Conservation (phyloP, 2,888 invertebrate genomes). For the Chaitophorus viminalis region DNA sequence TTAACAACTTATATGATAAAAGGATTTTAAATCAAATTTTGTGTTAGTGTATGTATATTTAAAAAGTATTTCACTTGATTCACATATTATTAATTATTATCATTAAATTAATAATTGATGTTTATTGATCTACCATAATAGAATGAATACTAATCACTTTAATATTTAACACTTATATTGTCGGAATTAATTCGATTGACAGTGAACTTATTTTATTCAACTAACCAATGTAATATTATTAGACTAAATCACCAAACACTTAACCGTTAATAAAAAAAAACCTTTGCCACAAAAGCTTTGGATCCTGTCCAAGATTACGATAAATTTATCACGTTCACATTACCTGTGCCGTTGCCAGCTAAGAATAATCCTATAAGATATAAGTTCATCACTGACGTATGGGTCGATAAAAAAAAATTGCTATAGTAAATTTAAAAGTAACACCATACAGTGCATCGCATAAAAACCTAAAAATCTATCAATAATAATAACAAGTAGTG, state of each 20-base stretch:
- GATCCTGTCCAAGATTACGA: constrained; percentile 54
- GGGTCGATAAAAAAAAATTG: background rate
- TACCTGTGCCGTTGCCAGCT: constrained; percentile 49
- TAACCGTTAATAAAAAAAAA: constrained; percentile 50
- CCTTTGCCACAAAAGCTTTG: constrained; percentile 46
- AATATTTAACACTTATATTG: background rate
- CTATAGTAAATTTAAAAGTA: constrained; percentile 24
- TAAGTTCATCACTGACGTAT: constrained; percentile 47
- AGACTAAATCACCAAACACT: constrained; percentile 28
- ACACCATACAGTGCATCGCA: background rate
- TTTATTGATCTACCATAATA: no score
- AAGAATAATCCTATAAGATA: constrained; percentile 44
- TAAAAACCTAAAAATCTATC: background rate
- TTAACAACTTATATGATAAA: no score
- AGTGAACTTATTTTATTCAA: constrained; percentile 1
- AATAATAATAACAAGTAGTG: background rate
- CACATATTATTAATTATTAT: no score
- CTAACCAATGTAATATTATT: constrained; percentile 41
- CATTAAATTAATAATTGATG: no score
- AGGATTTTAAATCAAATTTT: no score
- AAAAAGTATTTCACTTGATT: no score
- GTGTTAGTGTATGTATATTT: no score
- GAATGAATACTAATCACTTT: background rate
- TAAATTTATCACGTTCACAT: constrained; percentile 59
- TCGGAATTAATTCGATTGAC: constrained; percentile 31